Conservation (phyloP, 2,113 vertebrate genomes). For the Grus americana region DNA sequence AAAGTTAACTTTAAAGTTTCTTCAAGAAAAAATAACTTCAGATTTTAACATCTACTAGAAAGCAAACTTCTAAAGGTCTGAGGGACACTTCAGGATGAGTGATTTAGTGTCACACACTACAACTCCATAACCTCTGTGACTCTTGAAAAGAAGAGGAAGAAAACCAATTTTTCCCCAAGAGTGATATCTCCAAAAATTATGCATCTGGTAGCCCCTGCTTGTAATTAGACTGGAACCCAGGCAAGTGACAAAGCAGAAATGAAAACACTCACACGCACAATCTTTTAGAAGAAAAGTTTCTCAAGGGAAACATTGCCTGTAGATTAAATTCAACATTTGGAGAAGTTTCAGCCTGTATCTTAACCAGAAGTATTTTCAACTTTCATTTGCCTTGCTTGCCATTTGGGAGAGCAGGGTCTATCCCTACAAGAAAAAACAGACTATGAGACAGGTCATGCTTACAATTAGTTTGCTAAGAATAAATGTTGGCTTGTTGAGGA, state of each 20-base stretch:
- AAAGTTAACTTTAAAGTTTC: neutral
- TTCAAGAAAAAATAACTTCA: neutral
- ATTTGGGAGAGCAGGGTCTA: neutral
- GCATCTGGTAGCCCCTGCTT: neutral
- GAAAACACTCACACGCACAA: neutral
- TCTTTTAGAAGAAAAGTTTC: neutral
- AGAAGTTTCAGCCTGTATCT: neutral
- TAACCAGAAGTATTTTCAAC: neutral
- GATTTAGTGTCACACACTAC: neutral
- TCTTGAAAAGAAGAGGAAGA: neutral
- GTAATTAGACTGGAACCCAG: neutral
- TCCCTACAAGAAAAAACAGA: neutral
- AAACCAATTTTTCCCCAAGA: neutral
- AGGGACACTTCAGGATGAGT: neutral
- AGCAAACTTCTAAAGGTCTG: neutral
- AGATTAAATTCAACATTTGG: neutral
- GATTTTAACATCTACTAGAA: neutral
- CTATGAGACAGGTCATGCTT: neutral
- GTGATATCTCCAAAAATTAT: neutral
- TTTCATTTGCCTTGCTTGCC: neutral
- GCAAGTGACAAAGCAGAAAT: neutral
- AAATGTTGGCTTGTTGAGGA: neutral
- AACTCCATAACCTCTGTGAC: neutral
- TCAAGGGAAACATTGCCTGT: neutral
- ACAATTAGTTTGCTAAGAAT: neutral